phyloP scores from a whole-genome alignment of 2,113 vertebrate species.

The Physeter macrocephalus region DNA sequence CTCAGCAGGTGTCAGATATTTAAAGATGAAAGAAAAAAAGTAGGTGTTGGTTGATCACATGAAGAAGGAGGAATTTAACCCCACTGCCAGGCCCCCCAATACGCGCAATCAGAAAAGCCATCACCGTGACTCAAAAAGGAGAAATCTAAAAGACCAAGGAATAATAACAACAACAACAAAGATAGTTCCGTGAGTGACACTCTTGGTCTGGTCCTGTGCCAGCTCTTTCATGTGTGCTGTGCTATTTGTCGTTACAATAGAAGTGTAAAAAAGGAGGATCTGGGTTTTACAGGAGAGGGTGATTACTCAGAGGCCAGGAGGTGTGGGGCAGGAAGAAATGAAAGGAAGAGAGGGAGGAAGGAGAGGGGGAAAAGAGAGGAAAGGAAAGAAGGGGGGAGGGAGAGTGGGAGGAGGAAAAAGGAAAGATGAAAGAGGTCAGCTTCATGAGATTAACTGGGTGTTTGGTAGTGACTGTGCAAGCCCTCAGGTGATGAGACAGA shows the following conservation, averaged over 20 bases:
- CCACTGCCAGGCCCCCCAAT: background rate
- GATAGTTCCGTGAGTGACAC: too few relatives aligned
- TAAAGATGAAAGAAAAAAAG: background rate
- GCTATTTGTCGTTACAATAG: background rate
- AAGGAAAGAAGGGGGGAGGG: too few relatives aligned
- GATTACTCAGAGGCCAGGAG: background rate
- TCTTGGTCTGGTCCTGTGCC: background rate
- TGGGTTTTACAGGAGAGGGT: too few relatives aligned
- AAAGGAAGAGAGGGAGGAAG: background rate
- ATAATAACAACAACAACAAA: fast-evolving
- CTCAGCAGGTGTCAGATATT: background rate
- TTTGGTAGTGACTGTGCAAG: background rate
- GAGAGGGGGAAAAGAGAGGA: too few relatives aligned
- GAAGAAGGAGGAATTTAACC: background rate
- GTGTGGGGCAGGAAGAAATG: background rate
- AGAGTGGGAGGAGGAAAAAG: too few relatives aligned
- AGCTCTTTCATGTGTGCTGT: background rate
- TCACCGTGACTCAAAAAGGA: background rate
- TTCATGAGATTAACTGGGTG: too few relatives aligned
- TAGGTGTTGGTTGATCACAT: background rate
- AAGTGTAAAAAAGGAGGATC: background rate
- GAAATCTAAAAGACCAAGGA: background rate
- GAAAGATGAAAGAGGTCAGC: too few relatives aligned
- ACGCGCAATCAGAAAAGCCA: background rate
- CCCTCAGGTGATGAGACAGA: background rate